phyloP scores from a whole-genome alignment of 2,113 vertebrate genomes.

The Podarcis muralis region DNA sequence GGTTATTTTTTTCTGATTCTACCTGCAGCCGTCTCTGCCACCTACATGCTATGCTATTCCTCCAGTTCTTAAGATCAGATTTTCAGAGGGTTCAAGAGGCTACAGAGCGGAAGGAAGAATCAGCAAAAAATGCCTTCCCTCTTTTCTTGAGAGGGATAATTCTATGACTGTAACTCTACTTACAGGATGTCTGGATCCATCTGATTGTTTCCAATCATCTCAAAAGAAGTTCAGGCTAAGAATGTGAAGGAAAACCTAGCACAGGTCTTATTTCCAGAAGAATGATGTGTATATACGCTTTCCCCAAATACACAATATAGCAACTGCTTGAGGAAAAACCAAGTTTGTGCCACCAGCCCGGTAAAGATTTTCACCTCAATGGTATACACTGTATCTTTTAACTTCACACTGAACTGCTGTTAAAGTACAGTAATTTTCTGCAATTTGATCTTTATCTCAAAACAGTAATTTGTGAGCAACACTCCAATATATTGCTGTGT shows the following conservation, averaged over 20 bases:
- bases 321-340: constrained; percentile 32
- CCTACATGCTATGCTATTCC: neutral
- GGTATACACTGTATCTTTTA: constrained; percentile 20
- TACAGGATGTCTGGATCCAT: neutral
- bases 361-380: constrained; percentile 20
- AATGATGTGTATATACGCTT: neutral
- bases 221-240: neutral
- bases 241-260: neutral
- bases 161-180: neutral
- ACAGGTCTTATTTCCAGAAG: neutral
- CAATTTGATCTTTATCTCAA: constrained; percentile 39
- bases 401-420: constrained; percentile 38
- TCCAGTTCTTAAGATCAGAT: neutral
- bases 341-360: constrained; percentile 7
- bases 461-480: constrained; percentile 41
- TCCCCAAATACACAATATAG: neutral
- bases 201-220: neutral
- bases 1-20: neutral
- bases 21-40: neutral
- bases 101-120: neutral
- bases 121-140: too few species aligned
- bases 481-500: neutral
- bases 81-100: neutral
- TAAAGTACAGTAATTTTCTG: constrained; percentile 57
- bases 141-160: neutral